Percentiles rank a stretch among this genome's conserved stretches.
Evolutionary conservation across 2,888 invertebrate species (phyloP).

Genomic region (Epirrhoe alternata): DNA sequence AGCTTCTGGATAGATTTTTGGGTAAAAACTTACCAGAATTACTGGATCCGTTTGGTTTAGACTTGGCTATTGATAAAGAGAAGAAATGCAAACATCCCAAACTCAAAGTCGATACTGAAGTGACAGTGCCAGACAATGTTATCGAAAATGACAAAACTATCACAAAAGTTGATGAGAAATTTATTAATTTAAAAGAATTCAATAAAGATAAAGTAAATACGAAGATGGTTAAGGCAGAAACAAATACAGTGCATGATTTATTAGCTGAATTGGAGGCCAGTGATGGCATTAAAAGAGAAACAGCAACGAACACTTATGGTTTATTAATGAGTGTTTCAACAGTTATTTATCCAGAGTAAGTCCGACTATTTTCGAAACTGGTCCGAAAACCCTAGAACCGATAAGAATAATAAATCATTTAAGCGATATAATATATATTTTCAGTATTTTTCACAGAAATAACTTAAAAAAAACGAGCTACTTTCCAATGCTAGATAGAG

Average conservation of each 20-base stretch:
- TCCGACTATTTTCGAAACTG: background rate
- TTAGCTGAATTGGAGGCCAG: conserved; percentile 28
- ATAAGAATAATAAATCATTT: too few species aligned
- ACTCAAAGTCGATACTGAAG: conserved; percentile 4
- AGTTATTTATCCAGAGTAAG: conserved; percentile 48
- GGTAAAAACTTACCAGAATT: conserved; percentile 56
- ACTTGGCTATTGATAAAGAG: conserved; percentile 41
- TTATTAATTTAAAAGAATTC: background rate
- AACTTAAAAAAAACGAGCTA: conserved; percentile 11
- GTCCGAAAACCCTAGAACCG: too few species aligned
- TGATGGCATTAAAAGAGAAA: conserved; percentile 30
- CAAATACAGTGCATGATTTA: conserved; percentile 20
- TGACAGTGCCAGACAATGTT: background rate
- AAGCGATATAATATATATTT: background rate
- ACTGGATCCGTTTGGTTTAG: conserved; percentile 50
- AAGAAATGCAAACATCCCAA: conserved; percentile 48
- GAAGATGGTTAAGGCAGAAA: conserved; percentile 2
- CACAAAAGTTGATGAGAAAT: background rate
- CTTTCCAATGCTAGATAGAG: conserved; percentile 26
- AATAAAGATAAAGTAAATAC: background rate
- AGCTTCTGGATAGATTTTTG: conserved; percentile 58
- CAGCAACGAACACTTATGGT: conserved; percentile 42
- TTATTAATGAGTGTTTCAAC: conserved; percentile 58
- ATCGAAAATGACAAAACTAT: background rate
- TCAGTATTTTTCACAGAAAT: conserved; percentile 38